Conservation (phyloP, 2,797 vertebrate species). For the Lacerta viridis region DNA sequence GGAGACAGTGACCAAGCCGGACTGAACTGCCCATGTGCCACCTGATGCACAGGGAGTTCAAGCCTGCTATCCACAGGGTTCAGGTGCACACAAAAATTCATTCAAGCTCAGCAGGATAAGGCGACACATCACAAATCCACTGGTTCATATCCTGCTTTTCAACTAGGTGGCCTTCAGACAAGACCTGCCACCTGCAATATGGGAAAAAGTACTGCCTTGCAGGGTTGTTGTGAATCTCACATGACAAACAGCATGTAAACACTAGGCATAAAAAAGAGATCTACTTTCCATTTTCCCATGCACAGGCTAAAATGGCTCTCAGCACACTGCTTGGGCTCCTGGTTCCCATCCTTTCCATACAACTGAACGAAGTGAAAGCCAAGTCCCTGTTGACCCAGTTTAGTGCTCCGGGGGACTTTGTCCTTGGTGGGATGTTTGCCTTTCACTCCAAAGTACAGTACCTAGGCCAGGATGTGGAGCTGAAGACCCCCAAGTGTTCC, state of each 20-base stretch:
- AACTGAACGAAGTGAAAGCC: not conserved
- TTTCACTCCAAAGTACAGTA: conserved; percentile 17
- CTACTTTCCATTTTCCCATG: not conserved
- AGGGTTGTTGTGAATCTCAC: not conserved
- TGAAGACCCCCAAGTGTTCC: not conserved
- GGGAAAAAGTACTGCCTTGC: not conserved
- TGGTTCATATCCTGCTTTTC: not conserved
- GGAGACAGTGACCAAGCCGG: too few relatives aligned
- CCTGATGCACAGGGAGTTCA: too few relatives aligned
- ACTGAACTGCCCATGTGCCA: too few relatives aligned
- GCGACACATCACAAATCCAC: not conserved
- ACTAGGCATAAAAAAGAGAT: too few relatives aligned
- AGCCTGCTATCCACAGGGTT: too few relatives aligned
- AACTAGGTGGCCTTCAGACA: not conserved
- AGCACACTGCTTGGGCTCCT: not conserved
- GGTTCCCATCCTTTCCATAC: not conserved
- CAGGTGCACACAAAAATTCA: too few relatives aligned
- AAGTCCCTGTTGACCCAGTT: not conserved
- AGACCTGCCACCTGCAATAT: not conserved
- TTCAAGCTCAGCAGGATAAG: too few relatives aligned
- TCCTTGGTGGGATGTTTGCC: conserved; percentile 32
- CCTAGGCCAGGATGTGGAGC: not conserved
- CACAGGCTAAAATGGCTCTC: conserved; percentile 1
- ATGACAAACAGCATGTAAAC: too few relatives aligned
- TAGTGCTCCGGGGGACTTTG: conserved; percentile 21